phyloP scores from a whole-genome alignment of 2,888 invertebrate species.

The Corythucha ciliata region DNA sequence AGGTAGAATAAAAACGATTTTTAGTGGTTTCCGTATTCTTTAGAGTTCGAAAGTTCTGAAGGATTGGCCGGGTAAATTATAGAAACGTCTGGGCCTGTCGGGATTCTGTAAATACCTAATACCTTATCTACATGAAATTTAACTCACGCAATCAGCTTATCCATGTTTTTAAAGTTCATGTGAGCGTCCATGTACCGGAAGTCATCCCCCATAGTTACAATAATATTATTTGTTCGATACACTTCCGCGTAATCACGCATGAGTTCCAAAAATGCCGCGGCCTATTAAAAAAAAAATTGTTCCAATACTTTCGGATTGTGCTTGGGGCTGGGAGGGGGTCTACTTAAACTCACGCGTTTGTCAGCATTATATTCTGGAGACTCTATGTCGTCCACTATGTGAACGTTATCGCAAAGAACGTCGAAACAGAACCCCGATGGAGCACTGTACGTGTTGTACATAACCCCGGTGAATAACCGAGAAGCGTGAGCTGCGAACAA shows the following conservation, averaged over 20 bases:
- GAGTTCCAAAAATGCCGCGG: slow-evolving; percentile 47
- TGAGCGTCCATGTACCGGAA: slow-evolving; percentile 77
- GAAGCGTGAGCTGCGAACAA: slow-evolving; percentile 38
- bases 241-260: slow-evolving; percentile 48
- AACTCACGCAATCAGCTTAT: slow-evolving; percentile 65
- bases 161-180: slow-evolving; percentile 72
- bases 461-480: slow-evolving; percentile 66
- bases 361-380: slow-evolving; percentile 79
- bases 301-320: too few relatives aligned
- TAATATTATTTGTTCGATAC: slow-evolving; percentile 62
- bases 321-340: too few relatives aligned
- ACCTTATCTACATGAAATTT: too few relatives aligned
- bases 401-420: slow-evolving; percentile 69
- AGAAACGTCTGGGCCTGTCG: too few relatives aligned
- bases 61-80: too few relatives aligned
- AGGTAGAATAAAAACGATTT: too few relatives aligned
- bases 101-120: too few relatives aligned
- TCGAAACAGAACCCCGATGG: slow-evolving; percentile 93
- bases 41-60: too few relatives aligned
- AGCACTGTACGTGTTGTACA: slow-evolving; percentile 73
- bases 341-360: slow-evolving; percentile 52
- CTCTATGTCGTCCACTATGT: slow-evolving; percentile 71
- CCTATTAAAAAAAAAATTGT: slow-evolving; percentile 37
- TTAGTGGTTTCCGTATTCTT: too few relatives aligned
- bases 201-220: slow-evolving; percentile 85